A percentile compares a stretch with the other conserved stretches of the same genome.
Evolutionary conservation across 1,140 invertebrate species (phyloP).

Genomic region (Dreissena polymorpha): DNA sequence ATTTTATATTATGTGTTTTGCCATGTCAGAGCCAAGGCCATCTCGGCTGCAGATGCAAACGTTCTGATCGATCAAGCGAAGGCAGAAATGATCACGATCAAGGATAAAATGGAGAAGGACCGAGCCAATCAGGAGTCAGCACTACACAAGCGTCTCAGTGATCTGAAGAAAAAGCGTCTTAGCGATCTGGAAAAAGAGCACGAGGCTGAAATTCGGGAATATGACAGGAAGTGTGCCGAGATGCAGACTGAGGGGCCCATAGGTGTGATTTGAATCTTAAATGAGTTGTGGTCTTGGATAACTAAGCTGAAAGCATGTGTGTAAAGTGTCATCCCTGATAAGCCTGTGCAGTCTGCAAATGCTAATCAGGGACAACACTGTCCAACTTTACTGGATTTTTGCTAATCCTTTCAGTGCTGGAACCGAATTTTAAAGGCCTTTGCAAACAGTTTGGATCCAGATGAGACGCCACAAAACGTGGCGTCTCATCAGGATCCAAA

Average conservation of each 20-base stretch:
- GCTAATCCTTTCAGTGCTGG: too few relatives aligned
- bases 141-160: slow-evolving; percentile 71
- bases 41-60: slow-evolving; percentile 63
- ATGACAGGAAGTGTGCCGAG: slow-evolving; percentile 62
- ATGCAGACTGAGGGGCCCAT: slow-evolving; percentile 71
- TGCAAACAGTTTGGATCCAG: too few relatives aligned
- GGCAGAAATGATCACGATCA: slow-evolving; percentile 67
- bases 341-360: too few relatives aligned
- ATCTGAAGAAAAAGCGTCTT: slow-evolving; percentile 62
- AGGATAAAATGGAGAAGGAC: slow-evolving; percentile 71
- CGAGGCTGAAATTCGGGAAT: slow-evolving; percentile 63
- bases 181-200: slow-evolving; percentile 66
- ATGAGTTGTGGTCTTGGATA: too few relatives aligned
- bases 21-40: slow-evolving; percentile 33
- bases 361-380: too few relatives aligned
- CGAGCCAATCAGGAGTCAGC: slow-evolving; percentile 65
- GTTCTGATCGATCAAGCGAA: slow-evolving; percentile 67
- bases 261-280: slow-evolving; percentile 59
- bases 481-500: too few relatives aligned
- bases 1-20: background rate
- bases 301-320: too few relatives aligned
- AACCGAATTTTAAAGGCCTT: too few relatives aligned
- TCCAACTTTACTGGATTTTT: too few relatives aligned
- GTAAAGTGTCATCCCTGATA: too few relatives aligned
- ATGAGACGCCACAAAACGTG: too few relatives aligned